Evolutionary conservation across 2,113 vertebrate genomes (phyloP).

Genomic region (Coreoperca whiteheadi): DNA sequence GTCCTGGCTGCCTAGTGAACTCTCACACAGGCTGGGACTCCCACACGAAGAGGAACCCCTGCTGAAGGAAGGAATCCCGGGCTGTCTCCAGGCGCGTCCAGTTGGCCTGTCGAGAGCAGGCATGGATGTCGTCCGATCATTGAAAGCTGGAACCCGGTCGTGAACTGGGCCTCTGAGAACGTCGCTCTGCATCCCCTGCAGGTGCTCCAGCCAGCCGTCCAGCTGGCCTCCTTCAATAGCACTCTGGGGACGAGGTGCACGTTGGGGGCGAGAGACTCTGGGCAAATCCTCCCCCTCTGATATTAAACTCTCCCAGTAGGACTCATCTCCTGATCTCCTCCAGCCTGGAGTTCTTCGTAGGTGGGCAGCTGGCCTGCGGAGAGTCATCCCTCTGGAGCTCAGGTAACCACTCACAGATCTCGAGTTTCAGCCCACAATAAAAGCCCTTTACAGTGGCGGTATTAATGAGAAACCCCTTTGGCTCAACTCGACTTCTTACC

Average conservation of each 20-base stretch:
- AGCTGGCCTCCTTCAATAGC: slow-evolving; percentile 77
- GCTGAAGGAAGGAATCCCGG: slow-evolving; percentile 39
- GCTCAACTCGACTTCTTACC: slow-evolving; percentile 38
- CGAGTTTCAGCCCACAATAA: slow-evolving; percentile 68
- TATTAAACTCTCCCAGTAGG: slow-evolving; percentile 65
- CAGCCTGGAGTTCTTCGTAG: slow-evolving; percentile 58
- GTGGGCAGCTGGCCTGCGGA: slow-evolving; percentile 71
- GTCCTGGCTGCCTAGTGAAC: slow-evolving; percentile 74
- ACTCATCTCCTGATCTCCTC: slow-evolving; percentile 79
- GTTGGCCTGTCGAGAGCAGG: slow-evolving; percentile 39
- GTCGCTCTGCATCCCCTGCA: slow-evolving; percentile 63
- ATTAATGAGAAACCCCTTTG: slow-evolving; percentile 59
- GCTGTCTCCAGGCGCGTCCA: slow-evolving; percentile 20
- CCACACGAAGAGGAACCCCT: slow-evolving; percentile 47
- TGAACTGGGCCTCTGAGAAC: slow-evolving; percentile 17
- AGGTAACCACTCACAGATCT: slow-evolving; percentile 66
- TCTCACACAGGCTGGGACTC: slow-evolving; percentile 58
- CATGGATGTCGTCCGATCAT: slow-evolving; percentile 60
- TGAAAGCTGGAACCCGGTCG: slow-evolving; percentile 38
- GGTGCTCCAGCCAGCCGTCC: slow-evolving; percentile 78
- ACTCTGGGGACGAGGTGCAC: slow-evolving; percentile 72
- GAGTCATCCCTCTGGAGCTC: slow-evolving; percentile 58
- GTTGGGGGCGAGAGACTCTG: slow-evolving; percentile 13
- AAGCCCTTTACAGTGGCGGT: slow-evolving; percentile 42
- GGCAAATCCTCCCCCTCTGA: slow-evolving; percentile 50